Evolutionary conservation across 2,888 invertebrate genomes (phyloP).

Genomic region (Notocelia uddmanniana): DNA sequence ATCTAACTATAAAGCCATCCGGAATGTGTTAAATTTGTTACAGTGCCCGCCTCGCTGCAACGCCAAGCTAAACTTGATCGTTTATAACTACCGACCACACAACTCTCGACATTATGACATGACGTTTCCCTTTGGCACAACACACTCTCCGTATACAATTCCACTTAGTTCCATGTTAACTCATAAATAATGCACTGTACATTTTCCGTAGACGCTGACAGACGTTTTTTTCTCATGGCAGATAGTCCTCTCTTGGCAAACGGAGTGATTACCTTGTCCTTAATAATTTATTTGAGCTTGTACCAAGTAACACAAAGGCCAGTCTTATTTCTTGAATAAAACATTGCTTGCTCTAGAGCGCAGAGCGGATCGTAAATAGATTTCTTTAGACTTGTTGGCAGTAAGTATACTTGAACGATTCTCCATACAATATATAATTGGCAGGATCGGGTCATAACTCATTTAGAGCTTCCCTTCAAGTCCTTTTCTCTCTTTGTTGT

Average conservation of each 20-base stretch:
- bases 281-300: constrained; percentile 78
- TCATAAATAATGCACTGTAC: constrained; percentile 61
- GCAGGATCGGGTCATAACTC: neutral
- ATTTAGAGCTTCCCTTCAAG: too few species aligned
- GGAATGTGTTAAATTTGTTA: constrained; percentile 59
- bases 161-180: constrained; percentile 56
- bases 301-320: constrained; percentile 76
- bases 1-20: constrained; percentile 48
- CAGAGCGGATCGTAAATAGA: constrained; percentile 33
- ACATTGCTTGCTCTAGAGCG: constrained; percentile 60
- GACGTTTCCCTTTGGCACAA: constrained; percentile 27
- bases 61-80: constrained; percentile 45
- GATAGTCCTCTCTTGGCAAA: constrained; percentile 68
- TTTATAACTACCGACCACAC: constrained; percentile 35
- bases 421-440: constrained; percentile 15
- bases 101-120: constrained; percentile 20
- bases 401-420: constrained; percentile 20
- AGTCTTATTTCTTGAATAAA: constrained; percentile 78
- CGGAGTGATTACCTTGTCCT: constrained; percentile 76
- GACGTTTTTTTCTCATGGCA: constrained; percentile 63
- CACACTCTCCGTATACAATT: constrained; percentile 46
- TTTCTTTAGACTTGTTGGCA: constrained; percentile 27
- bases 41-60: constrained; percentile 49
- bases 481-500: neutral
- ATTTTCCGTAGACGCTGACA: constrained; percentile 62